Evolutionary conservation across 2,113 vertebrate genomes (phyloP).

Genomic region (Falco punctatus): DNA sequence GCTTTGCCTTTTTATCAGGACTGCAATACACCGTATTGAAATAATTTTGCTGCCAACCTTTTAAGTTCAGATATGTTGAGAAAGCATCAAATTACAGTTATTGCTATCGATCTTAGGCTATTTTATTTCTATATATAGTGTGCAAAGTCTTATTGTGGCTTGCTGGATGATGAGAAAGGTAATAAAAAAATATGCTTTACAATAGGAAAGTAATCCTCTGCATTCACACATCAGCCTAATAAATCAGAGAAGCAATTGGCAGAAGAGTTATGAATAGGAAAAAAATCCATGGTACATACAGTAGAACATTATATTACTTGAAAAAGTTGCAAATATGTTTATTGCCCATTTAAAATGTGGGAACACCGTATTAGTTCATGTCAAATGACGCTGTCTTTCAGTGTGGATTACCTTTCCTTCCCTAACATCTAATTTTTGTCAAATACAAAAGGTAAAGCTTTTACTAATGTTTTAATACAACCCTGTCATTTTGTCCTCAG

Average conservation of each 20-base stretch:
- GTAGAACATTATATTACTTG: neutral
- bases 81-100: conserved; percentile 20
- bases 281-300: neutral
- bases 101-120: neutral
- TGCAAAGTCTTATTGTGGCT: neutral
- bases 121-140: neutral
- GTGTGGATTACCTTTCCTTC: neutral
- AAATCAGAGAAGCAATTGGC: conserved; percentile 7
- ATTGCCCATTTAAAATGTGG: neutral
- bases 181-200: conserved; percentile 25
- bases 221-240: neutral
- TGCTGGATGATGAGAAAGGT: neutral
- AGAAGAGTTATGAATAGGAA: neutral
- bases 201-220: neutral
- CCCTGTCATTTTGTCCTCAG: neutral
- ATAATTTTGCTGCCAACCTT: neutral
- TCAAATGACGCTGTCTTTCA: neutral
- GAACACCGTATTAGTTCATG: neutral
- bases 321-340: conserved; percentile 9
- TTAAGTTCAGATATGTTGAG: neutral
- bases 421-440: neutral
- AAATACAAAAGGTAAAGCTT: neutral
- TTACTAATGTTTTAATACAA: neutral
- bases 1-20: neutral
- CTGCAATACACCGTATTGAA: neutral